Evolutionary conservation across 2,888 invertebrate genomes (phyloP), one percentile per base, ranked within the genome.

Genomic region (Gari tellinella): DNA sequence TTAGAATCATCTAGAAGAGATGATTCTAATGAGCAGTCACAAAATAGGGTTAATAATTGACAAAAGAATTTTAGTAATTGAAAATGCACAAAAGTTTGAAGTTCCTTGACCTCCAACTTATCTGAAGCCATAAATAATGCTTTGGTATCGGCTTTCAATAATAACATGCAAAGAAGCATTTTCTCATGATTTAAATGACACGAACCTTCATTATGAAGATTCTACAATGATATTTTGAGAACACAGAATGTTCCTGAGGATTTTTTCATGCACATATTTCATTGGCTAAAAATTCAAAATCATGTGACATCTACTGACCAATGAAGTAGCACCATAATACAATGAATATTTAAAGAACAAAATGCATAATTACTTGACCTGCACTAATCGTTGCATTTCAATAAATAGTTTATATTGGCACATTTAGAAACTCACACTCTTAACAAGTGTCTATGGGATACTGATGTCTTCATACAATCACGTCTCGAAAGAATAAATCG

Each of bases 401-500:
- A 55, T 55, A 55, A 53, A 55, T 55, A 55, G 17, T 55, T 37
- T 15, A 40, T 31, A 41, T 57, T 57, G 57, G 57, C 57, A 57
- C 57, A 57, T 57, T 25, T 31, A 5, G 45, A 45, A 45, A 19
- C 58, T 41, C 53, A 43, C 64, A 64, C 64, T 64, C 19, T n/a
- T n/a, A n/a, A 31, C 4, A 31, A 31, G 31, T 31, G 31, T 31
- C 31, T 7, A 4, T 31, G 31, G 5, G 31, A 31, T 31, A 31
- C 31, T 7, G 31, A 31, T 31, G 31, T 10, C 4, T 10, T 31
- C 60, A 88, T 23, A 89, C 88, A 41, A 88, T 85, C 41, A 88
- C 83, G 72, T 90, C 88, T 41, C 84, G 86, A 80, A 90, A 90
- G 81, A 90, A 90, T 15, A 90, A 79, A 46, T 90, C 84, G 64